These are phyloP conservation scores for Tridacna crocea DNA, from an alignment of 2,888 invertebrate species.

Conservation along the genomic window DNA sequence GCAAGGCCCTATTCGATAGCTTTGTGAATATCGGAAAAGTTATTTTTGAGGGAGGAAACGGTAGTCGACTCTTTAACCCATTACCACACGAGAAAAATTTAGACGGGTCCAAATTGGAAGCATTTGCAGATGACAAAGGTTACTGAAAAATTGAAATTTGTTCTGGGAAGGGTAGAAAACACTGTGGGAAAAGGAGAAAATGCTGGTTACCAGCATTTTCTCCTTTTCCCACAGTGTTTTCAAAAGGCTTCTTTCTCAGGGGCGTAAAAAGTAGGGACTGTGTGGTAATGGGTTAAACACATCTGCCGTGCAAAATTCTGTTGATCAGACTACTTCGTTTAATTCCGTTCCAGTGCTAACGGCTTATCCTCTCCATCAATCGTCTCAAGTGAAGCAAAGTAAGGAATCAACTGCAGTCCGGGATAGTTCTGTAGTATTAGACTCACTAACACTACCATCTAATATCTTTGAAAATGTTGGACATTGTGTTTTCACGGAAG, in stretches of 20 bases:
- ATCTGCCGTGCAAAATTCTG: too few relatives aligned
- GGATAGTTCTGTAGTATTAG: too few relatives aligned
- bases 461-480: too few relatives aligned
- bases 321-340: too few relatives aligned
- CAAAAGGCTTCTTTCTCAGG: not conserved
- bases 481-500: too few relatives aligned
- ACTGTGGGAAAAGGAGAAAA: not conserved
- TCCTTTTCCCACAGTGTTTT: not conserved
- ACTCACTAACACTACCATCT: too few relatives aligned
- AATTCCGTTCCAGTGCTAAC: not conserved
- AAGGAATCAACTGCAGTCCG: too few relatives aligned
- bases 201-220: slow-evolving; percentile 1
- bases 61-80: too few relatives aligned
- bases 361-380: not conserved
- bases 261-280: not conserved
- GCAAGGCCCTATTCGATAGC: too few relatives aligned
- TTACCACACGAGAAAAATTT: not conserved
- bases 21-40: too few relatives aligned
- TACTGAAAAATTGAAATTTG: not conserved
- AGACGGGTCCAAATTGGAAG: not conserved
- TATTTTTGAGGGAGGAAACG: too few relatives aligned
- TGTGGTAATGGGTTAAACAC: not conserved
- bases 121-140: not conserved
- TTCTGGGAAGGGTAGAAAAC: not conserved
- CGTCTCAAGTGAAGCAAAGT: too few relatives aligned